phyloP scores from a whole-genome alignment of 2,888 invertebrate genomes.

The Lasioglossum lativentre region DNA sequence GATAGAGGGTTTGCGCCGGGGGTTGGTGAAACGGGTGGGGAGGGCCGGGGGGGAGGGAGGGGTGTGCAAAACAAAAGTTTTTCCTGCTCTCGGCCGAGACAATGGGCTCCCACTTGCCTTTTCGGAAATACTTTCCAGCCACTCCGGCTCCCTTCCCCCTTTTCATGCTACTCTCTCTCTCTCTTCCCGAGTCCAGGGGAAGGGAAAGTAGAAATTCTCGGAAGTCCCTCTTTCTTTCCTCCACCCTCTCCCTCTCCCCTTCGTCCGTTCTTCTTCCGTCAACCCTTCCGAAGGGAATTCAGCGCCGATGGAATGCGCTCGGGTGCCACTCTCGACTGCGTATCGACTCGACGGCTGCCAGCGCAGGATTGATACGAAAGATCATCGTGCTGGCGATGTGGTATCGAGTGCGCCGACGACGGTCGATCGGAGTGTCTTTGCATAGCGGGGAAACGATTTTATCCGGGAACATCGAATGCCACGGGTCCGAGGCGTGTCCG shows the following conservation, averaged over 20 bases:
- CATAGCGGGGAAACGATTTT: conserved; percentile 38
- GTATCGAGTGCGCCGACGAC: conserved; percentile 3
- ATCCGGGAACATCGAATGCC: conserved; percentile 39
- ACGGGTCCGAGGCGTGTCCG: conserved; percentile 2
- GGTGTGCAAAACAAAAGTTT: conserved; percentile 60
- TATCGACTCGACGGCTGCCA: conserved; percentile 39
- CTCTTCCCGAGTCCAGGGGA: conserved; percentile 2
- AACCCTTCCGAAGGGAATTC: conserved; percentile 49
- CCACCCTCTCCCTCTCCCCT: not conserved
- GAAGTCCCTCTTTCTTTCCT: conserved; percentile 35
- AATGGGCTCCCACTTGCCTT: conserved; percentile 62
- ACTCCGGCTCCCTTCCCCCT: conserved; percentile 29
- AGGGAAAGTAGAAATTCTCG: conserved; percentile 59
- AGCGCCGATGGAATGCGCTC: conserved; percentile 52
- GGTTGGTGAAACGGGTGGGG: not conserved
- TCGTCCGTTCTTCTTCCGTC: conserved; percentile 12
- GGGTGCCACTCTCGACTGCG: conserved; percentile 56
- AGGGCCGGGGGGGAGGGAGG: not conserved
- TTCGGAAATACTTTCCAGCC: conserved; percentile 67
- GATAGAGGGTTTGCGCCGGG: not conserved
- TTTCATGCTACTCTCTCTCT: conserved; percentile 22
- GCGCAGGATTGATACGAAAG: conserved; percentile 55
- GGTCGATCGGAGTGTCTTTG: conserved; percentile 37
- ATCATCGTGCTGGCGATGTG: conserved; percentile 52
- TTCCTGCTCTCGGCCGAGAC: conserved; percentile 50